phyloP scores from a whole-genome alignment of 2,797 vertebrate genomes.

The Neosalanx taihuensis region DNA sequence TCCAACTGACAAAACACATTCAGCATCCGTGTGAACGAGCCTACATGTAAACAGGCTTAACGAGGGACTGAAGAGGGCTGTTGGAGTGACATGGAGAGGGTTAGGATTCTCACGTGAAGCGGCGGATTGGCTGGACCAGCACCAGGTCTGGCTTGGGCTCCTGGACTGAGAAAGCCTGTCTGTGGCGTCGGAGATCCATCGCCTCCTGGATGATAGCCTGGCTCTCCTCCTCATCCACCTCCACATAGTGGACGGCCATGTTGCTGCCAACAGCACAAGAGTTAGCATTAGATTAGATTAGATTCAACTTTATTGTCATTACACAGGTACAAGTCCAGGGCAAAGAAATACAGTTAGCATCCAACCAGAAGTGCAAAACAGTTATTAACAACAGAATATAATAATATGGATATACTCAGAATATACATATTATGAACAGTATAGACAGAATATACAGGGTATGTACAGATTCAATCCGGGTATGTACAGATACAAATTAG shows the following conservation, averaged over 20 bases:
- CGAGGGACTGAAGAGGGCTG: background rate
- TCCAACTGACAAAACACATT: constrained; percentile 78
- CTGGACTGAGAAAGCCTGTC: constrained; percentile 76
- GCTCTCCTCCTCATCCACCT: constrained; percentile 82
- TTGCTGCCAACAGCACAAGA: constrained; percentile 70
- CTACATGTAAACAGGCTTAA: background rate
- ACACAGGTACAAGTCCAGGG: no score
- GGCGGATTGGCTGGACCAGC: constrained; percentile 82
- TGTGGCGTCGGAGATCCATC: constrained; percentile 81
- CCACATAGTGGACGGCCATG: constrained; percentile 84
- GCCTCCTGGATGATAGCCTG: constrained; percentile 85
- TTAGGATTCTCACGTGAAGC: constrained; percentile 79
- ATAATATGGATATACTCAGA: no score
- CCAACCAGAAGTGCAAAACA: no score
- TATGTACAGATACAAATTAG: no score
- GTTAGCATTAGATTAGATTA: background rate
- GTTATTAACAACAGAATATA: no score
- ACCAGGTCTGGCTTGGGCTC: constrained; percentile 84
- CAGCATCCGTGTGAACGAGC: background rate
- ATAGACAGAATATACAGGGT: no score
- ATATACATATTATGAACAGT: no score
- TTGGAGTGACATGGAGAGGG: background rate
- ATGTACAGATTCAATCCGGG: no score
- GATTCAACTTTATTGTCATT: no score
- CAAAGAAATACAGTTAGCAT: no score